phyloP scores from a whole-genome alignment of 2,888 invertebrate species.

The Xestia sexstrigata region DNA sequence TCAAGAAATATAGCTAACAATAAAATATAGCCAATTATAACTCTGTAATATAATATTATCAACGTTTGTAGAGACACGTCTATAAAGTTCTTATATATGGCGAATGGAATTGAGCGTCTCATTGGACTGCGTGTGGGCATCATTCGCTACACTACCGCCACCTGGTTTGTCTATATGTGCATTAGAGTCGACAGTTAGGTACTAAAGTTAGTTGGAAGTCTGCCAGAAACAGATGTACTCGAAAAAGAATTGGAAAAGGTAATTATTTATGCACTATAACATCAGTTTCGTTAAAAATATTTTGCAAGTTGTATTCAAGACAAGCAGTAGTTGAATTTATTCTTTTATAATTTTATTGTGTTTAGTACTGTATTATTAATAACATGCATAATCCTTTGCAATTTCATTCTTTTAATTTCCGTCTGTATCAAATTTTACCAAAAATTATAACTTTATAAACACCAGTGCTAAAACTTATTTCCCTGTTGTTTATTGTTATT shows the following conservation, averaged over 20 bases:
- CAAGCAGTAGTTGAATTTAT: too few species aligned
- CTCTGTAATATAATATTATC: constrained; percentile 21
- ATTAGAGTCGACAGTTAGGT: background rate
- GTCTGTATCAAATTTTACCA: background rate
- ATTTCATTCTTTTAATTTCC: background rate
- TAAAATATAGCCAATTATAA: background rate
- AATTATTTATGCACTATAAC: background rate
- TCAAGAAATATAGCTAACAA: background rate
- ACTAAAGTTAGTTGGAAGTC: constrained; percentile 1
- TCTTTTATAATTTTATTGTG: too few species aligned
- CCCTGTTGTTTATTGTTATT: background rate
- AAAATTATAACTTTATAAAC: background rate
- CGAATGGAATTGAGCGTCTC: constrained; percentile 13
- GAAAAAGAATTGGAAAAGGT: background rate
- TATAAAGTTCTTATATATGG: constrained; percentile 19
- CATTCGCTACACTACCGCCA: constrained; percentile 30
- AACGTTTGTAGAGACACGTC: constrained; percentile 3
- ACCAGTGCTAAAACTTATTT: background rate
- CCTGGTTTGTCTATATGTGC: constrained; percentile 15
- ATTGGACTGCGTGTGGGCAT: constrained; percentile 26
- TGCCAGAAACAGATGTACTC: constrained; percentile 14
- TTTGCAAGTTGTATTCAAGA: too few species aligned
- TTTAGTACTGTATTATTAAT: too few species aligned
- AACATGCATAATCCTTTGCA: too few species aligned
- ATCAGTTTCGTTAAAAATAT: background rate